A percentile compares a stretch with the other conserved stretches of the same genome.
Evolutionary conservation across 2,888 invertebrate species (phyloP).

Genomic region (Odontomyia ornata): DNA sequence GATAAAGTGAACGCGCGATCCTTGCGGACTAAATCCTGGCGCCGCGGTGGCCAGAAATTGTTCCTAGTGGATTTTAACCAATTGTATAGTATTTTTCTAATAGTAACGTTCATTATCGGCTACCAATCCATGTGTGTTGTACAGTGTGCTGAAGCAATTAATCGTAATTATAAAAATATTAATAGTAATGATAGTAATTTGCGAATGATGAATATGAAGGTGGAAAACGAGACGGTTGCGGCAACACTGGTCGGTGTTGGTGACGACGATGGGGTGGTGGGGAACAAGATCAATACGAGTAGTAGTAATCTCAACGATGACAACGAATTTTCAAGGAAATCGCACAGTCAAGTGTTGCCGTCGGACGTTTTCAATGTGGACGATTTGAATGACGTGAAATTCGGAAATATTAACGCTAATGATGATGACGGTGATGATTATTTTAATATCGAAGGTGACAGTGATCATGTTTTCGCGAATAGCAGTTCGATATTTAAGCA

Average conservation of each 20-base stretch:
- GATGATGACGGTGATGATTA: no score
- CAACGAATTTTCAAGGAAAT: slow-evolving; percentile 22
- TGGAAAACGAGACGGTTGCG: slow-evolving; percentile 1
- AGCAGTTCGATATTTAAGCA: slow-evolving; percentile 13
- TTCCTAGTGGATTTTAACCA: slow-evolving; percentile 33
- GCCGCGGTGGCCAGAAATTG: not conserved
- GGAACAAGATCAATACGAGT: not conserved
- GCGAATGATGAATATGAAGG: not conserved
- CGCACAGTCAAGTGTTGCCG: slow-evolving; percentile 12
- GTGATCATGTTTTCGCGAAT: not conserved
- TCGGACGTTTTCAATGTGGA: slow-evolving; percentile 47
- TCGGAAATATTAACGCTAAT: slow-evolving; percentile 18
- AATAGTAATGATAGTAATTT: not conserved
- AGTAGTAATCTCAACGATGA: not conserved
- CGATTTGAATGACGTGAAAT: slow-evolving; percentile 46
- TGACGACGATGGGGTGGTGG: not conserved
- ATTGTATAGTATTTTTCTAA: slow-evolving; percentile 34
- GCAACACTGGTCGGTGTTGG: not conserved
- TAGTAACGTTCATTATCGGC: slow-evolving; percentile 16
- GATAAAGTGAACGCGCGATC: slow-evolving; percentile 36
- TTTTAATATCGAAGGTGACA: slow-evolving; percentile 22
- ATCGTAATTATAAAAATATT: no score
- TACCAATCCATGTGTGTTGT: slow-evolving; percentile 29
- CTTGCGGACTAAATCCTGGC: slow-evolving; percentile 27
- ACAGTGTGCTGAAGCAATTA: slow-evolving; percentile 5